Evolutionary conservation across 2,888 invertebrate genomes (phyloP), one percentile per base, ranked within the genome.

Genomic region (Tuta absoluta): DNA sequence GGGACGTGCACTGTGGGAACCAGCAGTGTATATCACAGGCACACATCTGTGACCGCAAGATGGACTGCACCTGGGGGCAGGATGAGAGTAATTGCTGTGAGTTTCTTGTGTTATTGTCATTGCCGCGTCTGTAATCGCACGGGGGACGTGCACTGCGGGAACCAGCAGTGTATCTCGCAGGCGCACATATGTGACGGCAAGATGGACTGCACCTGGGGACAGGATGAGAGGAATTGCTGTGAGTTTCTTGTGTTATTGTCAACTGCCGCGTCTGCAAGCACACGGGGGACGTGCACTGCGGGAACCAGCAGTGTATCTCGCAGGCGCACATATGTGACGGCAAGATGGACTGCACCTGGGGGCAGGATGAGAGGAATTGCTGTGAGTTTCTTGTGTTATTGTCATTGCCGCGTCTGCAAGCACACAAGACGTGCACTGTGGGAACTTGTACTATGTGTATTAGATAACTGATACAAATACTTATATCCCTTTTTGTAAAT

Each of bases 191-290:
- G 97, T 78, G 95, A 97, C 75, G 97, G 97, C 0, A 92, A 93
- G 62, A 89, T 94, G 28, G 96, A 97, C 86, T 97, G 95, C 76
- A 96, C 96, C 0, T 95, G 95, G 93, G 96, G 95, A 0, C 96
- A 96, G 86, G 97, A 97, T 72, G 97, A 97, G 81, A 92, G 96
- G 72, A 96, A 96, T 87, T 97, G n/a, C n/a, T n/a, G n/a, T n/a
- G 97, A 94, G 95, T 93, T 17, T 2, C 3, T 28, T 53, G 21
- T 0, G 8, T 57, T 53, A n/a, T 45, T 45, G n/a, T 95, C 62
- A 95, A 94, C 80, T 97, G 97, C 80, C 93, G 94, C 66, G 93
- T 94, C 66, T 97, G 97, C 84, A 92, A 93, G 72, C 87, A 92
- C 66, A 87, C 89, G 68, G 94, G 94, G 0, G 94, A 94, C 78